A percentile compares a stretch with the other conserved stretches of the same genome.
phyloP scores from a whole-genome alignment of 2,113 vertebrate genomes.

The Neotoma lepida region DNA sequence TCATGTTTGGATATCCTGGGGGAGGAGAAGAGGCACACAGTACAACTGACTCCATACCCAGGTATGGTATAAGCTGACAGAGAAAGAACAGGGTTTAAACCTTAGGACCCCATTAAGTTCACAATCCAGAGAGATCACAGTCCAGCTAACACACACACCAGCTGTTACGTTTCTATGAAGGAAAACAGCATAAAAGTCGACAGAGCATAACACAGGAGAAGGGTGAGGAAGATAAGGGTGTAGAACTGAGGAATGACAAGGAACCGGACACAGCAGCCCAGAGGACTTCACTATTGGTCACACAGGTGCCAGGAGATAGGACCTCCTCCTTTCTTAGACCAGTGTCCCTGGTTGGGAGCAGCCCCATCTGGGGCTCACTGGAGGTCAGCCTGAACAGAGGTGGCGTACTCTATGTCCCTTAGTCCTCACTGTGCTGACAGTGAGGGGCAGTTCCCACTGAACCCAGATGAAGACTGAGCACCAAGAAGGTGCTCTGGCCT shows the following conservation, averaged over 20 bases:
- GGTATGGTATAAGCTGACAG: not conserved
- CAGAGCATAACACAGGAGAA: rapidly evolving
- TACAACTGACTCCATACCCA: not conserved
- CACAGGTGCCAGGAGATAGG: not conserved
- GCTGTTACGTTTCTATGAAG: not conserved
- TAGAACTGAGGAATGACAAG: not conserved
- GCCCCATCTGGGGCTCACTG: not conserved
- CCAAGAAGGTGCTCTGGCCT: not conserved
- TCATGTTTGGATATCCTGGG: not conserved
- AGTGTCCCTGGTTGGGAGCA: not conserved
- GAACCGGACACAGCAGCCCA: not conserved
- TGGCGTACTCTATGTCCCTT: not conserved
- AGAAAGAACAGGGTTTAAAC: not conserved
- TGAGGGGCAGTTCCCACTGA: not conserved
- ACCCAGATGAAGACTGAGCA: not conserved
- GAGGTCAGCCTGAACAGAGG: not conserved
- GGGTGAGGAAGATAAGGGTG: not conserved
- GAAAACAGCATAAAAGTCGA: not conserved
- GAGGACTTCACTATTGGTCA: not conserved
- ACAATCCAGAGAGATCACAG: not conserved
- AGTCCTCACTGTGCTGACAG: not conserved
- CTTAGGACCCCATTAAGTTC: not conserved
- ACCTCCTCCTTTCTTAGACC: not conserved
- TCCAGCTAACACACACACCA: not conserved
- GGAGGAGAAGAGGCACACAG: not conserved